These are phyloP conservation scores for Clarias fuscus DNA, from an alignment of 2,797 vertebrate species.

Conservation along the genomic window DNA sequence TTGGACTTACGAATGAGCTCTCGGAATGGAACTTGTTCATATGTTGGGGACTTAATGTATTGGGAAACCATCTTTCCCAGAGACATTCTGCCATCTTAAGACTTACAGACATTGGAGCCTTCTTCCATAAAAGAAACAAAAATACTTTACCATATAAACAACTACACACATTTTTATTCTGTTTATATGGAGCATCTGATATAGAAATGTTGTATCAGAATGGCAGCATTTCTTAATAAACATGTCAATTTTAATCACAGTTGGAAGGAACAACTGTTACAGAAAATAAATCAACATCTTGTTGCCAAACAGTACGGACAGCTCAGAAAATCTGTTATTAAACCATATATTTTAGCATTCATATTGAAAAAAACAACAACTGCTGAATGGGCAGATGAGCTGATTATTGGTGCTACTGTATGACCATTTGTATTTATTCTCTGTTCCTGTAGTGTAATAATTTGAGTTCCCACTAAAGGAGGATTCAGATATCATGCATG, in stretches of 20 bases:
- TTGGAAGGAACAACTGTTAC: not conserved
- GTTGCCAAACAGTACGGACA: not conserved
- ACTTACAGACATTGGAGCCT: not conserved
- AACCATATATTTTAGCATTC: not conserved
- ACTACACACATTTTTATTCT: no score
- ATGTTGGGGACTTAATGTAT: no score
- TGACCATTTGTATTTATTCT: not conserved
- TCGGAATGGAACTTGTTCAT: no score
- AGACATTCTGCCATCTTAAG: not conserved
- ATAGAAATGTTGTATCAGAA: not conserved
- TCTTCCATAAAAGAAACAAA: not conserved
- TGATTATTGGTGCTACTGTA: not conserved
- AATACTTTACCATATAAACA: not conserved
- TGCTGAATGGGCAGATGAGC: not conserved
- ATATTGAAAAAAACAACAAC: not conserved
- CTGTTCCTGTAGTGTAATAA: not conserved
- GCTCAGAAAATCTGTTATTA: not conserved
- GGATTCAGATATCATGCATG: not conserved
- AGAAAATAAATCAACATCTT: not conserved
- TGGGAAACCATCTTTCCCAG: not conserved
- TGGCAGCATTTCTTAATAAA: not conserved
- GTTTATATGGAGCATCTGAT: no score
- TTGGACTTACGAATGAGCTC: no score
- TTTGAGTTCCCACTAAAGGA: not conserved
- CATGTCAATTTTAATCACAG: not conserved